Evolutionary conservation across 1,140 invertebrate genomes (phyloP).

Genomic region (Samia ricini): DNA sequence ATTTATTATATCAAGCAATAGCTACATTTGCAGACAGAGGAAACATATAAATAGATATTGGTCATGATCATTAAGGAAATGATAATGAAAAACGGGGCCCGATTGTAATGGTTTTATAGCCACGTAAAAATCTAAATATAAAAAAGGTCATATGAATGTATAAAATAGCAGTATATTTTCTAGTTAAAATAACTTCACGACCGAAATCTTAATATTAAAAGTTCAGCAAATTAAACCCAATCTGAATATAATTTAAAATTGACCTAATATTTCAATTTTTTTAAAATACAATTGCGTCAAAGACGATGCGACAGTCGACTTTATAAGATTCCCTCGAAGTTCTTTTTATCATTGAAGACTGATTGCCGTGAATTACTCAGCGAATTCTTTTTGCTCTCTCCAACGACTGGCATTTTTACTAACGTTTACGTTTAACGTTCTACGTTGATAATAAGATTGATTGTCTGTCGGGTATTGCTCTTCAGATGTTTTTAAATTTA

Average conservation of each 20-base stretch:
- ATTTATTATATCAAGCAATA: no score
- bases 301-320: conserved; percentile 9
- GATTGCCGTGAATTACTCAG: conserved; percentile 20
- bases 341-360: conserved; percentile 22
- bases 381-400: conserved; percentile 13
- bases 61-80: no score
- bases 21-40: no score
- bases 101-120: no score
- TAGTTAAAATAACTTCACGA: no score
- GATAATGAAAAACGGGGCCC: no score
- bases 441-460: conserved; percentile 21
- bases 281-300: neutral
- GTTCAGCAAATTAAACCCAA: neutral
- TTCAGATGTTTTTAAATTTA: neutral
- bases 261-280: neutral
- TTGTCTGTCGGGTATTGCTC: neutral
- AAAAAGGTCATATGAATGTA: no score
- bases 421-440: conserved; percentile 17
- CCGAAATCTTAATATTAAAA: neutral
- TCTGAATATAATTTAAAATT: neutral
- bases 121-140: no score
- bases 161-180: no score
- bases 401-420: conserved; percentile 15
- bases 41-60: no score
- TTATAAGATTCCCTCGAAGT: conserved; percentile 12